These are phyloP conservation scores for Actenoides hombroni DNA, from an alignment of 2,113 vertebrate species.

Conservation along the genomic window DNA sequence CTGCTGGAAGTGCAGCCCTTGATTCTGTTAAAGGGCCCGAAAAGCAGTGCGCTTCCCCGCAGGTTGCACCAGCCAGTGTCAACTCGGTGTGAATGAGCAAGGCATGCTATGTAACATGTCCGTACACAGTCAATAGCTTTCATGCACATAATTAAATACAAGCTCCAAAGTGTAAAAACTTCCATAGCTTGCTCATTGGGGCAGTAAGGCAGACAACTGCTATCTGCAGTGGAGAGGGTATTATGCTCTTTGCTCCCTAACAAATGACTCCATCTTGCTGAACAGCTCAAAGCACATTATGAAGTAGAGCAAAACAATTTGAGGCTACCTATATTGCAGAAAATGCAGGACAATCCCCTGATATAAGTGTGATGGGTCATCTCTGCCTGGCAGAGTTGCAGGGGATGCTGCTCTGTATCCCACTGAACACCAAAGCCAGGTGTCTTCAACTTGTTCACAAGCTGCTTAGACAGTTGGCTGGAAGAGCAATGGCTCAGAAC, in stretches of 20 bases:
- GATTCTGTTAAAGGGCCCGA: background rate
- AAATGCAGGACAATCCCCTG: background rate
- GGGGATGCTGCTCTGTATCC: background rate
- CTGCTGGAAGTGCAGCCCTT: background rate
- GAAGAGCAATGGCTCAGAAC: background rate
- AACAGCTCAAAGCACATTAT: background rate
- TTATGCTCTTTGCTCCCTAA: fast-evolving
- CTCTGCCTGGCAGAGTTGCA: background rate
- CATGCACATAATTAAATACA: background rate
- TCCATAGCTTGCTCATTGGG: background rate
- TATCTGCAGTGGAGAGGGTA: background rate
- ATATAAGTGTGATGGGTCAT: background rate
- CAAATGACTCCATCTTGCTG: background rate
- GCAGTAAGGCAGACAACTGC: background rate
- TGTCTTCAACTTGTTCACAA: background rate
- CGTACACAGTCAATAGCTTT: background rate
- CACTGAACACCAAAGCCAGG: background rate
- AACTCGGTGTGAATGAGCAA: background rate
- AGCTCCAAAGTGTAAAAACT: background rate
- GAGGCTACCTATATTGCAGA: background rate
- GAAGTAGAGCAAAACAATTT: background rate
- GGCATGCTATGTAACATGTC: background rate
- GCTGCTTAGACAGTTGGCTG: background rate
- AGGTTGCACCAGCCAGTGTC: background rate
- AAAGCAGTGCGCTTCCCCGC: fast-evolving